Conservation (phyloP, 2,113 vertebrate genomes). For the Muntiacus muntjak region DNA sequence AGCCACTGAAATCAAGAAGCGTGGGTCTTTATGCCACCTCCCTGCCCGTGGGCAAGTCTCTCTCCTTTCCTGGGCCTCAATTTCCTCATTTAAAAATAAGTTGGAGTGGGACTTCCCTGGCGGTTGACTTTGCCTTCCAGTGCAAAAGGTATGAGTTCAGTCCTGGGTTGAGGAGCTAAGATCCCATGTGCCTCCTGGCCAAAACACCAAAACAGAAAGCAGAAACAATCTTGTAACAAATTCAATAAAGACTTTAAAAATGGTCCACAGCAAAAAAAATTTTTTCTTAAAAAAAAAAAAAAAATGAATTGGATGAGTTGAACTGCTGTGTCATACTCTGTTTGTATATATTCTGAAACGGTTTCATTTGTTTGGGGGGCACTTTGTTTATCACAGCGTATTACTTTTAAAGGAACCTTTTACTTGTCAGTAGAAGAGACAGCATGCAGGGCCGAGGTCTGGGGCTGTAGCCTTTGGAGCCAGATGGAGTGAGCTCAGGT, state of each 20-base stretch:
- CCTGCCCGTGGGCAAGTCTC: not conserved
- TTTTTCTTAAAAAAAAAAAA: not conserved
- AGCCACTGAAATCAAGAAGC: not conserved
- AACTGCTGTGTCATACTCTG: not conserved
- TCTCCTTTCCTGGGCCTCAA: not conserved
- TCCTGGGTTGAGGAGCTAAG: not conserved
- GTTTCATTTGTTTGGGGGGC: not conserved
- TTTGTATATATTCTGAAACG: not conserved
- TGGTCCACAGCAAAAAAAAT: not conserved
- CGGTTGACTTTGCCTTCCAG: not conserved
- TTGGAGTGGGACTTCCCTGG: not conserved
- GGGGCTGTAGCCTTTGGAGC: not conserved
- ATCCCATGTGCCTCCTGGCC: not conserved
- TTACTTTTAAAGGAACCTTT: not conserved
- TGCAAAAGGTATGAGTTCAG: not conserved
- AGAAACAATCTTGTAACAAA: not conserved
- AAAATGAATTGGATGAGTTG: not conserved
- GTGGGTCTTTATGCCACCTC: not conserved
- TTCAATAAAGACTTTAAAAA: not conserved
- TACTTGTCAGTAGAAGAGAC: not conserved
- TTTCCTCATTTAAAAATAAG: not conserved
- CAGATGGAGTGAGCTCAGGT: not conserved
- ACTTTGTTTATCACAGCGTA: not conserved
- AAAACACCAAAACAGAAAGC: not conserved
- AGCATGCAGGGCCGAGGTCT: rapidly evolving